Evolutionary conservation across 2,797 vertebrate species (phyloP).

Genomic region (Halcyon smyrnensis): DNA sequence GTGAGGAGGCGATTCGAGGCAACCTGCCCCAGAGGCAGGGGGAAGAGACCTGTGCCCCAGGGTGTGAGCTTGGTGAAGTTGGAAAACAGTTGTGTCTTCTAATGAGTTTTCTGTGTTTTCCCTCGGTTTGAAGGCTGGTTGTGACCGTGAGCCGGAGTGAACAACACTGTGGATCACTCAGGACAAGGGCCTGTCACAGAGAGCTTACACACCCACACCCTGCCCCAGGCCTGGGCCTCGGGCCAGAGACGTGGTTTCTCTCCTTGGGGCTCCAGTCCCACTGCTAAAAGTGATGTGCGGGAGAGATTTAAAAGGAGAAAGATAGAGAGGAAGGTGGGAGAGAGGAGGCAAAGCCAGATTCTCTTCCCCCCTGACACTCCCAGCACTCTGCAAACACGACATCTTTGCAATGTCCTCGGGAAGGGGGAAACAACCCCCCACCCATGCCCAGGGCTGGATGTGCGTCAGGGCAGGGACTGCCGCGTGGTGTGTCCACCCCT

Average conservation of each 20-base stretch:
- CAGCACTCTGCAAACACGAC: neutral
- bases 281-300: neutral
- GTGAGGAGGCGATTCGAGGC: neutral
- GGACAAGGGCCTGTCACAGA: neutral
- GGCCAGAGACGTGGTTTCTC: neutral
- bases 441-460: neutral
- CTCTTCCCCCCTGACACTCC: neutral
- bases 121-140: neutral
- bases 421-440: neutral
- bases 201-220: neutral
- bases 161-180: neutral
- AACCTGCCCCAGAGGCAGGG: neutral
- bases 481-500: neutral
- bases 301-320: slow-evolving; percentile 13
- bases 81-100: neutral
- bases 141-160: neutral
- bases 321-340: neutral
- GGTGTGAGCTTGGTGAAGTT: neutral
- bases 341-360: neutral
- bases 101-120: neutral
- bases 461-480: neutral
- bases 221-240: neutral
- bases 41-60: neutral
- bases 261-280: neutral
- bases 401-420: neutral